A percentile compares a stretch with the other conserved stretches of the same genome.
Evolutionary conservation across 2,113 vertebrate genomes (phyloP).

Genomic region (Cephalopterus ornatus): DNA sequence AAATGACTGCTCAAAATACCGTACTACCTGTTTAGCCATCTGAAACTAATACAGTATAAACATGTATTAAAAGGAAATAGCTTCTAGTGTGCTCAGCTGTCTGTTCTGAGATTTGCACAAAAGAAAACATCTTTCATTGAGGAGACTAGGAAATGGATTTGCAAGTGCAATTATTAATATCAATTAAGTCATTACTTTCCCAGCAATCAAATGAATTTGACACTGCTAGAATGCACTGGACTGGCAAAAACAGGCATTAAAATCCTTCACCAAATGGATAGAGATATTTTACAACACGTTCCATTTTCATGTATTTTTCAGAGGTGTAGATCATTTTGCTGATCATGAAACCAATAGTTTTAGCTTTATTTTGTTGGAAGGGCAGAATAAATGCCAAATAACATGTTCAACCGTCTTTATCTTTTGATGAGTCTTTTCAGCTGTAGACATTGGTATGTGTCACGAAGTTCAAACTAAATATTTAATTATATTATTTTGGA

Average conservation of each 20-base stretch:
- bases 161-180: neutral
- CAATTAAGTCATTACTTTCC: neutral
- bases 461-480: neutral
- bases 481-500: neutral
- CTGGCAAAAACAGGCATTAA: neutral
- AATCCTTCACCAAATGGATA: neutral
- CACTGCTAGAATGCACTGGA: neutral
- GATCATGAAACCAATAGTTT: neutral
- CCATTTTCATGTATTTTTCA: neutral
- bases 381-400: neutral
- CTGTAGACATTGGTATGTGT: neutral
- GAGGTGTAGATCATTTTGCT: neutral
- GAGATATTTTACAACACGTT: neutral
- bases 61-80: neutral
- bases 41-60: conserved; percentile 5
- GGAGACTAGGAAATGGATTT: neutral
- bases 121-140: neutral
- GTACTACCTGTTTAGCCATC: neutral
- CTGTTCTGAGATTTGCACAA: neutral
- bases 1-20: neutral
- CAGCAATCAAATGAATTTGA: neutral
- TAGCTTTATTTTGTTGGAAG: neutral
- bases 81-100: neutral
- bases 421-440: neutral
- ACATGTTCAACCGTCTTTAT: neutral